Base-by-base conservation (phyloP, 2,797 vertebrate species). In the Chelon labrosus region DNA sequence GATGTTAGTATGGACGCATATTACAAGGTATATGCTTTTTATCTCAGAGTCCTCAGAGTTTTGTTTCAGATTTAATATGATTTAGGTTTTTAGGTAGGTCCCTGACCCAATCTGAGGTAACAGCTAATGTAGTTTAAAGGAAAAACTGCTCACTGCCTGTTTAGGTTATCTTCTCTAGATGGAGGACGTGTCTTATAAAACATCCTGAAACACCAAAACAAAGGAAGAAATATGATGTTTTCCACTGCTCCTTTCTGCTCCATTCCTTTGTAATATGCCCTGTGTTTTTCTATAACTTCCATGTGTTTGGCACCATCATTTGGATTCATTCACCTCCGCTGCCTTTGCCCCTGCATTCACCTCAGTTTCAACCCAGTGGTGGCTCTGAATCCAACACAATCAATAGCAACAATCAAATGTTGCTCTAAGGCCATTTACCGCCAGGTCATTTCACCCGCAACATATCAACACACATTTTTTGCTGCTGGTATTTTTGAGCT, bases 321-420 rank as follows among this genome's bases (percentile, higher is more conserved):
- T 65, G 25, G 65, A 75, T 63, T 73, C 25, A 83, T 70, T 86
- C 77, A 80, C 49, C 75, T 46, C 54, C 50, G 41, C 44, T n/a
- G 14, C 27, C 64, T 39, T 77, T 69, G 52, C 22, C 61, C 65
- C 50, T 75, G 42, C 27, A 73, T 86, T 77, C 59, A 72, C 52
- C 1, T 64, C 72, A 75, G 59, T 85, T 85, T 78, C 73, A 68
- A 49, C 71, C 55, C 59, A 80, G 37, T 72, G 58, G 69, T 67
- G 75, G n/a, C 85, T 82, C 70, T 72, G 83, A 88, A 84, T 79
- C 68, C 70, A 73, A 79, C 59, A 38, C 47, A 60, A 92, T 93
- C 90, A 85, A 91, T 91, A 89, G 65, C 58, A 91, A 80, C 75
- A 88, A 91, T 90, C 79, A 82, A 80, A 85, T 64, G 75, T 73